phyloP scores from a whole-genome alignment of 2,113 vertebrate species.

The Phasianus colchicus region DNA sequence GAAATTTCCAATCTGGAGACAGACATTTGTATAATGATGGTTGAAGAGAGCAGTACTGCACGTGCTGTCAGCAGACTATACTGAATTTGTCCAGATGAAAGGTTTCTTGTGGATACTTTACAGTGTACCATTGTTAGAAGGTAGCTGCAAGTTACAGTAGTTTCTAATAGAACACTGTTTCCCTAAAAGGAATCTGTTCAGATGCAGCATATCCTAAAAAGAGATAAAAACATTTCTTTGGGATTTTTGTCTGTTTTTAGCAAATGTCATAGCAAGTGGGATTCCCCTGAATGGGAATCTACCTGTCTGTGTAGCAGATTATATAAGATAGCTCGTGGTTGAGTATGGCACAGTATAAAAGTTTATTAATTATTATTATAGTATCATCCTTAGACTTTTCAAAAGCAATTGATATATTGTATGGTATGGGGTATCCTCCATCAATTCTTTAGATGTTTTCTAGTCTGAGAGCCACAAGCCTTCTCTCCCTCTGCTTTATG shows the following conservation, averaged over 20 bases:
- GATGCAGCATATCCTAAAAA: background rate
- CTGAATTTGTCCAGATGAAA: background rate
- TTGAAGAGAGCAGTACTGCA: background rate
- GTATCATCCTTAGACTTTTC: background rate
- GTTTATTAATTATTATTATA: background rate
- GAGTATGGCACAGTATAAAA: background rate
- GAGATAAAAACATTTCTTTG: rapidly evolving
- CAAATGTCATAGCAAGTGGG: background rate
- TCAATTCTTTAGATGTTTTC: background rate
- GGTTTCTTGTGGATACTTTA: background rate
- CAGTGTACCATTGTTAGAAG: background rate
- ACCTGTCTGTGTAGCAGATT: background rate
- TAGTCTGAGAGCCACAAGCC: background rate
- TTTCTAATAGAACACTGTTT: background rate
- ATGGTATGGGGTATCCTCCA: background rate
- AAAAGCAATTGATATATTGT: background rate
- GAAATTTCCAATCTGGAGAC: background rate
- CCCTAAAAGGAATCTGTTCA: background rate
- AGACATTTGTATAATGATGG: background rate
- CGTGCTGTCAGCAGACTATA: background rate
- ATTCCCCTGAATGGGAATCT: background rate
- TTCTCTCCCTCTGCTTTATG: background rate
- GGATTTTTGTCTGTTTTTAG: background rate
- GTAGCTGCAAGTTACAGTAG: background rate
- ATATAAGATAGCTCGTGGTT: background rate